Conservation (phyloP, 2,797 vertebrate species). For the Muscicapa comitata region DNA sequence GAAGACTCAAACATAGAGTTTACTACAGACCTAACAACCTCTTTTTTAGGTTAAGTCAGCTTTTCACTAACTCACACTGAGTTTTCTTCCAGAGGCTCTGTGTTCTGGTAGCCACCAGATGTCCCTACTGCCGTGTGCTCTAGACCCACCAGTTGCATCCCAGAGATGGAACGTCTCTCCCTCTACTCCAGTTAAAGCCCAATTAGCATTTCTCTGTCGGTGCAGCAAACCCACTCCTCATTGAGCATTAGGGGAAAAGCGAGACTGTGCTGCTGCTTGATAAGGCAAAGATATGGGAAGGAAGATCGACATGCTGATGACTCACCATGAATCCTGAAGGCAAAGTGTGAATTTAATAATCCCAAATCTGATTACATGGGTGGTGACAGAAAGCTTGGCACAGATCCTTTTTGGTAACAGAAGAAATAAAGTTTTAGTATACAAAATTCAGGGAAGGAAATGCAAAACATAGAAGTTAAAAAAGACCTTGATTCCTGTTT, state of each 20-base stretch:
- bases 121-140: slow-evolving; percentile 38
- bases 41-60: not conserved
- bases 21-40: not conserved
- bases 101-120: slow-evolving; percentile 63
- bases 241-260: not conserved
- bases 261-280: not conserved
- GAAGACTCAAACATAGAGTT: not conserved
- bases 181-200: not conserved
- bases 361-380: not conserved
- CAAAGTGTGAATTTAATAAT: not conserved
- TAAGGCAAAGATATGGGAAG: not conserved
- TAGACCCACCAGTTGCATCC: not conserved
- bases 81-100: not conserved
- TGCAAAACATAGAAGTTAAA: not conserved
- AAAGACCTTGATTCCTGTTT: not conserved
- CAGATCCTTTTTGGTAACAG: not conserved
- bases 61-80: not conserved
- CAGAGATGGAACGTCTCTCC: not conserved
- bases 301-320: not conserved
- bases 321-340: not conserved
- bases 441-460: not conserved
- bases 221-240: not conserved
- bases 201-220: not conserved
- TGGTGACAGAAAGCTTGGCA: not conserved
- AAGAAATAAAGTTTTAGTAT: not conserved